Evolutionary conservation across 2,113 vertebrate genomes (phyloP), one percentile per base, ranked within the genome.

Genomic region (Daphoenositta chrysoptera): DNA sequence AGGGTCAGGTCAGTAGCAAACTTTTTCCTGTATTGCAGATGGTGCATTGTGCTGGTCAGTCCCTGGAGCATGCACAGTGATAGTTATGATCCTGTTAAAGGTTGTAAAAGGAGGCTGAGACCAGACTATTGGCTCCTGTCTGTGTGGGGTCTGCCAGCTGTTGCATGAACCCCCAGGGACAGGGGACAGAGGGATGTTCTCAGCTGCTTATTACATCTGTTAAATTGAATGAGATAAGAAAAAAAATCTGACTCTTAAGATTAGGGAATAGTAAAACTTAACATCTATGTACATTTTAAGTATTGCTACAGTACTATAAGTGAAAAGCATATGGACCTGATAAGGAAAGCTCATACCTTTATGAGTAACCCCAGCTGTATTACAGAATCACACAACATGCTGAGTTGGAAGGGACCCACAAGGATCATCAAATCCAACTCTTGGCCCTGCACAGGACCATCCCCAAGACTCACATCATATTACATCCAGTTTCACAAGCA

Each of bases 361-460:
- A 21, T 57, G 57, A 10, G 13, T 68, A 44, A 27, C 23, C 19
- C 8, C 12, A 58, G 0, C 16, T 60, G n/a, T 39, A 8, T 56
- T 51, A 20, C 0, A 0, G 64, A 77, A 69, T 39, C 54, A 39
- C 63, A 10, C 47, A 39, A 23, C 39, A 39, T 39, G 35, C 19
- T 51, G 47, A 22, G 35, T 22, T 69, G 45, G 15, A 60, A 60
- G 53, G 15, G 8, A 20, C 15, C 37, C 37, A 15, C 6, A 45
- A 15, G 37, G 42, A 33, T 45, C 51, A 31, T 42, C 9, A 10
- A 33, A 28, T 53, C 27, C 22, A 28, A 1, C 53, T 53, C 28
- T 28, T 87, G 19, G 15, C 30, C 54, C 54, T 61, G 33, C 39
- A 60, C 0, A 0, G 27, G 45, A 37, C 39, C 2, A 0, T 53